phyloP scores from a whole-genome alignment of 2,113 vertebrate species.

The Amphiprion percula region DNA sequence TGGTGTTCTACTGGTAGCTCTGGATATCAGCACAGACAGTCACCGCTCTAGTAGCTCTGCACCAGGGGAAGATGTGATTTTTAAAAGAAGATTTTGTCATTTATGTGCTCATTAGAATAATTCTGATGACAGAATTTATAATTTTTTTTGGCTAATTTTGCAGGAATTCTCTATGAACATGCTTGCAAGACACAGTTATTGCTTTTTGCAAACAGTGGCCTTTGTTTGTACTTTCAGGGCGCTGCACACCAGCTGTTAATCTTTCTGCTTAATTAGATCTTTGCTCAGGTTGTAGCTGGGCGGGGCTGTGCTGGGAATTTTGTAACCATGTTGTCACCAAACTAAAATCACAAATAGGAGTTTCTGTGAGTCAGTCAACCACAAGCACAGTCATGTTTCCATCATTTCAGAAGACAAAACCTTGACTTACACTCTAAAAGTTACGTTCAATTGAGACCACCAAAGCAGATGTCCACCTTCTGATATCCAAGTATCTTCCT shows the following conservation, averaged over 20 bases:
- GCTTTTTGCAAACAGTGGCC: not conserved
- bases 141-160: no score
- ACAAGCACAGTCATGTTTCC: no score
- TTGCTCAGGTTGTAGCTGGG: not conserved
- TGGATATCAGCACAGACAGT: conserved; percentile 35
- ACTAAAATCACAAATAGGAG: no score
- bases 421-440: no score
- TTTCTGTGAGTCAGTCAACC: no score
- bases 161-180: no score
- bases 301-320: not conserved
- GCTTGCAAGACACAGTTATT: not conserved
- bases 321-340: no score
- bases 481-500: no score
- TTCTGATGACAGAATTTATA: not conserved
- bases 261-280: conserved; percentile 5
- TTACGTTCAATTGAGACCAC: no score
- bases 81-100: not conserved
- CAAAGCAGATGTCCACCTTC: no score
- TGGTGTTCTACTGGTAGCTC: conserved; percentile 41
- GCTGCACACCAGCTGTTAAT: not conserved
- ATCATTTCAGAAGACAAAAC: no score
- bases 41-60: conserved; percentile 13
- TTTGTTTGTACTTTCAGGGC: not conserved
- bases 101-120: not conserved
- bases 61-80: not conserved